Evolutionary conservation across 2,797 vertebrate species (phyloP).

Genomic region (Coregonus ussuriensis): DNA sequence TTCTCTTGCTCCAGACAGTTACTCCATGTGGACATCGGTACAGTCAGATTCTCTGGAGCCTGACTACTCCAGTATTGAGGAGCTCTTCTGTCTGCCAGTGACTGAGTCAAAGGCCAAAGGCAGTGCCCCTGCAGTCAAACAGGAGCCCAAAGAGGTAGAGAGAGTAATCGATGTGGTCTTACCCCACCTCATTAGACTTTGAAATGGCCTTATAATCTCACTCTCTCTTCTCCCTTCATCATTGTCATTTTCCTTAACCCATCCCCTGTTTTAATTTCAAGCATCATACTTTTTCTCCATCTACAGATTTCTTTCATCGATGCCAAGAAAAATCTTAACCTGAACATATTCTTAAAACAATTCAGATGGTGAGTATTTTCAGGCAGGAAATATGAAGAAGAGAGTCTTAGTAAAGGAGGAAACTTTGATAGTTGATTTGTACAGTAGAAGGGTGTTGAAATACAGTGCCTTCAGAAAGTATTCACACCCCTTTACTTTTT

Average conservation of each 20-base stretch:
- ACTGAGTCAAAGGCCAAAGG: conserved; percentile 73
- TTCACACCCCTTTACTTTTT: too few relatives aligned
- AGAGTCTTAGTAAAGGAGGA: neutral
- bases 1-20: conserved; percentile 63
- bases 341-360: conserved; percentile 93
- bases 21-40: conserved; percentile 81
- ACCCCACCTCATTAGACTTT: neutral
- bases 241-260: neutral
- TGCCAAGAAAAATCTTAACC: conserved; percentile 86
- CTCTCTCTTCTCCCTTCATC: neutral
- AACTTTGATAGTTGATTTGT: neutral
- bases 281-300: neutral
- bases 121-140: conserved; percentile 54
- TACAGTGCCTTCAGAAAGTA: too few relatives aligned
- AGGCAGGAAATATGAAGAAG: neutral
- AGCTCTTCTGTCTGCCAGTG: conserved; percentile 83
- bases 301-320: conserved; percentile 89
- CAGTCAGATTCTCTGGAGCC: conserved; percentile 69
- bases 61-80: conserved; percentile 85
- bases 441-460: neutral
- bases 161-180: neutral
- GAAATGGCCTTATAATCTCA: neutral
- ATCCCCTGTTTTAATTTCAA: neutral
- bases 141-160: conserved; percentile 81
- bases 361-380: conserved; percentile 83